These are phyloP conservation scores for Rhyacophila brunnea DNA, from an alignment of 1,140 invertebrate species.

Conservation along the genomic window DNA sequence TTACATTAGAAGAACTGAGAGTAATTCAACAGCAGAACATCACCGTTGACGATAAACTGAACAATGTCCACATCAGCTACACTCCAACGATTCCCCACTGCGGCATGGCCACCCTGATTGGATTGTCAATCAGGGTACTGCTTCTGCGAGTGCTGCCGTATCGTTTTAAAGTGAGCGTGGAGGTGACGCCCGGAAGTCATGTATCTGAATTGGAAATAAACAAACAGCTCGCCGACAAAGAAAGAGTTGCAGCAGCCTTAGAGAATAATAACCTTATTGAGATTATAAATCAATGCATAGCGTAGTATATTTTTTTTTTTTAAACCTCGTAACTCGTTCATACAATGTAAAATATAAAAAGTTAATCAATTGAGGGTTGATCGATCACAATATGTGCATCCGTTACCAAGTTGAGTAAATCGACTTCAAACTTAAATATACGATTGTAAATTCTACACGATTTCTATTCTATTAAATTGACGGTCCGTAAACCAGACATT, in stretches of 20 bases:
- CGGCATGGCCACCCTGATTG: conserved; percentile 98
- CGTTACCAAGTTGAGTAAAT: too few relatives aligned
- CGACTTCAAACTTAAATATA: too few relatives aligned
- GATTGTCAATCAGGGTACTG: conserved; percentile 75
- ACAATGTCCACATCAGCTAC: conserved; percentile 75
- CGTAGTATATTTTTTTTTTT: too few relatives aligned
- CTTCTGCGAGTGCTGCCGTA: conserved; percentile 83
- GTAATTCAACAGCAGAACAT: conserved; percentile 88
- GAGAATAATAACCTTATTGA: conserved; percentile 89
- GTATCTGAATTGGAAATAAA: conserved; percentile 90
- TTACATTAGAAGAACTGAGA: conserved; percentile 93
- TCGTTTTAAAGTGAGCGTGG: conserved; percentile 86
- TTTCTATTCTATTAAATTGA: too few relatives aligned
- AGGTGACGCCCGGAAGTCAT: conserved; percentile 91
- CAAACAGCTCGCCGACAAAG: conserved; percentile 97
- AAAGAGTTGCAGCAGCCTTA: conserved; percentile 93
- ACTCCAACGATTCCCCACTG: conserved; percentile 99
- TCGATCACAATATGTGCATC: too few relatives aligned
- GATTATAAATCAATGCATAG: conserved; percentile 92
- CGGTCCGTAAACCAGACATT: too few relatives aligned
- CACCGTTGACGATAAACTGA: conserved; percentile 69
- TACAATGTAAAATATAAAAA: too few relatives aligned
- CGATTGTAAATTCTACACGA: too few relatives aligned
- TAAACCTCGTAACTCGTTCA: too few relatives aligned
- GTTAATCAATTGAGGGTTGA: too few relatives aligned